Base-by-base conservation (phyloP, 1,140 invertebrate genomes). In the Idris sp. region DNA sequence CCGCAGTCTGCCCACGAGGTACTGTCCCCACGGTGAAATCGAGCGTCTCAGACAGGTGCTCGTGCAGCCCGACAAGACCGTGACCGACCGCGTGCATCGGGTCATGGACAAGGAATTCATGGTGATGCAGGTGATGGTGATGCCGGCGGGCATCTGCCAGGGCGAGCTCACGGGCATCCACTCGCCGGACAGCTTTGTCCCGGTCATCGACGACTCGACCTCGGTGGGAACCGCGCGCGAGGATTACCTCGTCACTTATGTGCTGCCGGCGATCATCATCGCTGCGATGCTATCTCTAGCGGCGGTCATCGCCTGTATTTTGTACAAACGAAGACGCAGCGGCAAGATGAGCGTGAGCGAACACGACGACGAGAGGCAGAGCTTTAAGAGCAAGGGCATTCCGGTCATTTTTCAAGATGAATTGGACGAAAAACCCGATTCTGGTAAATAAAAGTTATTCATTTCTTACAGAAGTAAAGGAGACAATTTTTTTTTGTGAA, bases 331-430 rank as follows among this genome's bases (percentile, higher is more conserved):
- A 79, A 91, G 93, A 62, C 89, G 94, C 16, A 96, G 93, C 58
- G 95, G 93, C 0, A 95, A 95, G 83, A 93, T 94, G 91, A 92
- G 91, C 75, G 88, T 93, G 41, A 86, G 91, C 88, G 86, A 91
- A 86, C 81, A 94, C 73, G 93, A 95, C 71, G 93, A 95, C 77
- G 93, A 94, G 76, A 89, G 93, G 36, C 92, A 92, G 84, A 93
- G 90, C 44, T 97, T 96, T 86, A 90, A 95, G 5, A 95, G 92
- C 71, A 97, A 96, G 86, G 95, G 95, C 35, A 95, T 97, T 76
- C 97, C 97, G 0, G 95, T 98, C 4, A 98, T 98, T 74, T 97
- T 98, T 85, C 93, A 93, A 83, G 96, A 98, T 86, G 97, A 98
- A 83, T 88, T 97, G 8, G 95, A 97, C 74, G 96, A 98, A 79